Base-by-base conservation (phyloP, 1,140 invertebrate species). In the Scaptomyza hsui region DNA sequence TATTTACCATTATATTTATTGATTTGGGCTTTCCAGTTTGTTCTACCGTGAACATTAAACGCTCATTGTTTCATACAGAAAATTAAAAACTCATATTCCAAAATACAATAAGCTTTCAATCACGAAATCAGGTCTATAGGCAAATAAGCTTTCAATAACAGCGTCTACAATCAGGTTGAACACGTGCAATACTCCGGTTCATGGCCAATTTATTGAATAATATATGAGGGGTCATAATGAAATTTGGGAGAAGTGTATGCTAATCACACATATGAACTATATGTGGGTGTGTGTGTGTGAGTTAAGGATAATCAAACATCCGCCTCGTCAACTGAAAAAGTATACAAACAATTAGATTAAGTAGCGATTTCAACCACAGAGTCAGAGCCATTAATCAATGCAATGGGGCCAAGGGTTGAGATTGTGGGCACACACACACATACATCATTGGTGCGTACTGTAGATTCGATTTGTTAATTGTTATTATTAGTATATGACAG, bases 311-410 rank as follows among this genome's bases (percentile, higher is more conserved):
- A 85, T 83, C 56, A 81, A 49, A 39, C 63, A 64, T 42, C 59
- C 18, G 19, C 37, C 47, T 41, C 42, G 41, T 35, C 60, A 70
- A 64, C 44, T 45, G 24, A 35, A 70, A 52, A 52, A 10, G 29
- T 37, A 49, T 37, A 86, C 64, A 85, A 86, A 70, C 82, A 80
- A 86, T 85, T 88, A 86, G 62, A 65, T 75, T 85, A 85, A 88
- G 81, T 85, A 79, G 65, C 82, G 60, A 83, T 88, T 68, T 71
- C 64, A 59, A 60, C 72, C 51, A 49, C 51, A 49, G 49, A 44
- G 16, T 16, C 15, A 7, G 15, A 44, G 24, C 35, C 73, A 75
- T 75, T 72, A 75, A 75, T 75, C 73, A 75, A 75, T 75, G 64
- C 73, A 75, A 75, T 75, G 64, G 49, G 37, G 67, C 61, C 79